Percentiles rank a stretch among this genome's conserved stretches.
phyloP scores from a whole-genome alignment of 2,888 invertebrate genomes.

The Linnaemya vulpina region DNA sequence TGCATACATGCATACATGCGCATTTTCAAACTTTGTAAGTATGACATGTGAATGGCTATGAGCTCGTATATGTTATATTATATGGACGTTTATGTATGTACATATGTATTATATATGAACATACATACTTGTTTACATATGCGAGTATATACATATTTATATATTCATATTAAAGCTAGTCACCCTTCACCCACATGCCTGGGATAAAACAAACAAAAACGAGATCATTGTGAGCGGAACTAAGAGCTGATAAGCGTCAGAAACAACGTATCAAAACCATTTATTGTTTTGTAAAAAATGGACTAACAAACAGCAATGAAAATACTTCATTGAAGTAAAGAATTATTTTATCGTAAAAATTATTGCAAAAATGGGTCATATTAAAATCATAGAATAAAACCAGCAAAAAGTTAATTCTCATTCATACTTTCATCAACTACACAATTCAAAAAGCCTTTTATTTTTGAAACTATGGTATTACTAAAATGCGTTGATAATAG shows the following conservation, averaged over 20 bases:
- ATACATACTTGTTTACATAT: not conserved
- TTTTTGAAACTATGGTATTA: conserved; percentile 11
- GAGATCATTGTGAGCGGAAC: conserved; percentile 80
- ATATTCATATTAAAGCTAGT: conserved; percentile 69
- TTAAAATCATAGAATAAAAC: conserved; percentile 48
- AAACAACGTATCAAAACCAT: conserved; percentile 55
- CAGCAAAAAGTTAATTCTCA: conserved; percentile 29
- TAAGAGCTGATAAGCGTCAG: conserved; percentile 75
- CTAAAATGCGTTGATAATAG: conserved; percentile 21
- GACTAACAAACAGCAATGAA: conserved; percentile 40
- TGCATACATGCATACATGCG: not conserved
- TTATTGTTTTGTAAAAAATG: conserved; percentile 51
- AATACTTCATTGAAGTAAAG: conserved; percentile 59
- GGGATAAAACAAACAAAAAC: conserved; percentile 77
- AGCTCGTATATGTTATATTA: not conserved
- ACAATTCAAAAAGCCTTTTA: not conserved
- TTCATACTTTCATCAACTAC: conserved; percentile 28
- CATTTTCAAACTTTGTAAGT: conserved; percentile 2
- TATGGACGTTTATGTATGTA: not conserved
- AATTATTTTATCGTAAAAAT: conserved; percentile 64
- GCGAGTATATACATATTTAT: not conserved
- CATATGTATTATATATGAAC: not conserved
- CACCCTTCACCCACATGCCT: conserved; percentile 82
- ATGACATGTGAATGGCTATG: conserved; percentile 1
- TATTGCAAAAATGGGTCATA: conserved; percentile 69